Evolutionary conservation across 2,113 vertebrate species (phyloP).

Genomic region (Eonycteris spelaea): DNA sequence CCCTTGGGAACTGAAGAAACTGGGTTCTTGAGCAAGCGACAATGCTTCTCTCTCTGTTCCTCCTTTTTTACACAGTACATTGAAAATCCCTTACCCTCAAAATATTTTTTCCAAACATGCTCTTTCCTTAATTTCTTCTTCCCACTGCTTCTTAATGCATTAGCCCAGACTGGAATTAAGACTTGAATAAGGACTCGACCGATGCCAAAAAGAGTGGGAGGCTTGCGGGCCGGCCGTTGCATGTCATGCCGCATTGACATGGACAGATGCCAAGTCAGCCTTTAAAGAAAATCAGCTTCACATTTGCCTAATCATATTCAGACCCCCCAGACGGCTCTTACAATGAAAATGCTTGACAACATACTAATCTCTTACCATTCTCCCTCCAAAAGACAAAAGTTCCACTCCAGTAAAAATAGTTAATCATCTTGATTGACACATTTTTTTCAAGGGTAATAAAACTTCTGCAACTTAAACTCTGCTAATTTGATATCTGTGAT

Average conservation of each 20-base stretch:
- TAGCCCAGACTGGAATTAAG: conserved; percentile 51
- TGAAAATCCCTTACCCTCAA: not conserved
- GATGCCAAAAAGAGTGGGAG: conserved; percentile 53
- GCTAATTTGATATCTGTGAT: not conserved
- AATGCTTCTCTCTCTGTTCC: not conserved
- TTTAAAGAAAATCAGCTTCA: conserved; percentile 44
- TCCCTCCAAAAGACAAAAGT: conserved; percentile 26
- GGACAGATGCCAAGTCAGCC: conserved; percentile 52
- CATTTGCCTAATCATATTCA: conserved; percentile 51
- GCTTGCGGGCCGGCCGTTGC: conserved; percentile 59
- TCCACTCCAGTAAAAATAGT: conserved; percentile 27
- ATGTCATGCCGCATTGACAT: conserved; percentile 58
- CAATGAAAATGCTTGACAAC: conserved; percentile 38
- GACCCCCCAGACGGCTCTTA: conserved; percentile 45
- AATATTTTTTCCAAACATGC: not conserved
- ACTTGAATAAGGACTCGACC: conserved; percentile 45
- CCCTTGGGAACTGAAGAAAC: not conserved
- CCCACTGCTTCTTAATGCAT: conserved; percentile 3
- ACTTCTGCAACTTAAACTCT: conserved; percentile 10
- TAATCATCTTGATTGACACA: not conserved
- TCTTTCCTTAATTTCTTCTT: conserved; percentile 34
- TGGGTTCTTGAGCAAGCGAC: not conserved
- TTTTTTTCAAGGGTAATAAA: conserved; percentile 9
- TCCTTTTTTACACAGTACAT: not conserved
- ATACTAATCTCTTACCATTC: not conserved